phyloP scores from a whole-genome alignment of 2,113 vertebrate genomes.

The Protomyctophum bolini region DNA sequence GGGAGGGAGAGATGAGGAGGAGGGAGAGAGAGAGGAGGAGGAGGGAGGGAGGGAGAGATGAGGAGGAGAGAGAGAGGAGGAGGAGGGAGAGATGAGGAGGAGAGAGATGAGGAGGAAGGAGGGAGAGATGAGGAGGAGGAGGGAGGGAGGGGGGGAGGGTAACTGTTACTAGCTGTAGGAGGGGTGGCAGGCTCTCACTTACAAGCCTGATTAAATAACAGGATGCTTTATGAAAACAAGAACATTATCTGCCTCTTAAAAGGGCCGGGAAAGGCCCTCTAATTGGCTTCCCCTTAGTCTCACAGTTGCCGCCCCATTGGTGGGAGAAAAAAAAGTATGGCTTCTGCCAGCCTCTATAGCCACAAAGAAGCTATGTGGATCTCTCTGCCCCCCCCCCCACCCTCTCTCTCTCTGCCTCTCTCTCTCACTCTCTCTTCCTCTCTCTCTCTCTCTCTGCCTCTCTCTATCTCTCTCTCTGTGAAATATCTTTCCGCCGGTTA shows the following conservation, averaged over 20 bases:
- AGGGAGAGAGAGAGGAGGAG: slow-evolving; percentile 70
- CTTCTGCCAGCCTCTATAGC: neutral
- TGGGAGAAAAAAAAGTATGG: slow-evolving; percentile 23
- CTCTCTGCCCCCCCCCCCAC: neutral
- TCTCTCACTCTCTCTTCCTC: neutral
- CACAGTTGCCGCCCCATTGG: slow-evolving; percentile 38
- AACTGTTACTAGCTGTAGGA: slow-evolving; percentile 39
- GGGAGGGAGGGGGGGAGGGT: neutral
- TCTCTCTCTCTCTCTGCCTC: neutral
- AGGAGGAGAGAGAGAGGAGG: slow-evolving; percentile 10
- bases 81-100: neutral
- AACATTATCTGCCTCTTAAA: slow-evolving; percentile 76
- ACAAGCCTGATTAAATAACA: slow-evolving; percentile 79
- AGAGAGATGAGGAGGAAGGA: slow-evolving; percentile 6
- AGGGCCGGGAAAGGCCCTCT: slow-evolving; percentile 65
- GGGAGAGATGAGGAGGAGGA: slow-evolving; percentile 5
- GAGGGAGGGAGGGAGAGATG: slow-evolving; percentile 62
- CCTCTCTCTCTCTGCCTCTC: neutral
- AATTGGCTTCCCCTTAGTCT: slow-evolving; percentile 66
- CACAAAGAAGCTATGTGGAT: slow-evolving; percentile 36
- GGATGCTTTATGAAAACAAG: slow-evolving; percentile 79
- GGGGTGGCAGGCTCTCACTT: slow-evolving; percentile 73
- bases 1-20: too few species aligned
- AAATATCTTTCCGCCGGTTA: neutral
- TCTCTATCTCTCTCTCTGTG: neutral